These are phyloP conservation scores for Podocnemis expansa DNA, from an alignment of 2,113 vertebrate species.

Conservation along the genomic window DNA sequence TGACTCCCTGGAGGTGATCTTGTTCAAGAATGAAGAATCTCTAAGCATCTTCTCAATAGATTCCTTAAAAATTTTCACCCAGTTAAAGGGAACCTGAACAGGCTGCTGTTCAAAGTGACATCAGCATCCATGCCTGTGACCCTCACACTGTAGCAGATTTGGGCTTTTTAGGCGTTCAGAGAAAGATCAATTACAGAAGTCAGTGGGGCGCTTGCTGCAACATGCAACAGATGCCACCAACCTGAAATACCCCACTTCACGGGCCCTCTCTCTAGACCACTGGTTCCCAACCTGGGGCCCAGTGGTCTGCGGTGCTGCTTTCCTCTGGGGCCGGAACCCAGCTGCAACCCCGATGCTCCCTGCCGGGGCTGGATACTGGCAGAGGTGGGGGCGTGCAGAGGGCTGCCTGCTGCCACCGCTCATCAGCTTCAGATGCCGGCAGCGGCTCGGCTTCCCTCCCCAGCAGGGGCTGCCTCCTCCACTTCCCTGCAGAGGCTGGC, in stretches of 20 bases:
- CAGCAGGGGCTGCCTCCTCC: too few relatives aligned
- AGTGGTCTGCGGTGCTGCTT: too few relatives aligned
- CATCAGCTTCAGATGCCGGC: too few relatives aligned
- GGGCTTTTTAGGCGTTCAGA: background rate
- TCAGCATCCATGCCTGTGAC: background rate
- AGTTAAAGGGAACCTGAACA: background rate
- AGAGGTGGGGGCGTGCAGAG: too few relatives aligned
- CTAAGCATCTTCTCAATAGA: background rate
- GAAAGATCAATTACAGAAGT: background rate
- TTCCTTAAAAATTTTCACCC: background rate
- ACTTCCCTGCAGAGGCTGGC: too few relatives aligned
- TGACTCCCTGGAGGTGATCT: background rate
- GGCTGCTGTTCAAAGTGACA: fast-evolving
- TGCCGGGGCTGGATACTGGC: too few relatives aligned
- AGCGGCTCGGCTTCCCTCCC: too few relatives aligned
- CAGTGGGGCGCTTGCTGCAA: fast-evolving
- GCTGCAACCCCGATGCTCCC: too few relatives aligned
- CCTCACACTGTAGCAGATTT: background rate
- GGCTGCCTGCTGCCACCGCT: too few relatives aligned
- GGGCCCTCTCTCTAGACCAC: background rate
- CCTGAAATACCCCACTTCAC: too few relatives aligned
- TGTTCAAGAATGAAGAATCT: background rate
- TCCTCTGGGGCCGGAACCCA: too few relatives aligned
- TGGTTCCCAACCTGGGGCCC: too few relatives aligned
- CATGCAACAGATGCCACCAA: background rate